These are phyloP conservation scores for Microctonus brassicae DNA, from an alignment of 2,888 invertebrate genomes.

Conservation along the genomic window DNA sequence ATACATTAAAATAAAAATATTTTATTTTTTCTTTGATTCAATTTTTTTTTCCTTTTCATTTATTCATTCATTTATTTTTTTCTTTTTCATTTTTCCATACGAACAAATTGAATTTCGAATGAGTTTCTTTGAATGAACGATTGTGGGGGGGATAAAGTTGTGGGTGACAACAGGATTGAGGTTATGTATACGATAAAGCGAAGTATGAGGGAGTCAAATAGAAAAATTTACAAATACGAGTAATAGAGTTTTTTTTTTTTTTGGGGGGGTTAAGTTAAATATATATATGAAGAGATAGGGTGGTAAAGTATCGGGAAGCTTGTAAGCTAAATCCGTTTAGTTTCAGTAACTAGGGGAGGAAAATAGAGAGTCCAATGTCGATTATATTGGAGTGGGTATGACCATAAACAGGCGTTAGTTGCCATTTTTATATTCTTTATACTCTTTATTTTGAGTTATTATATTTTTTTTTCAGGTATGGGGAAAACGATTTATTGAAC, in stretches of 20 bases:
- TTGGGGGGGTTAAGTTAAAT: neutral
- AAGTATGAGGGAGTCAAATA: neutral
- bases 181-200: neutral
- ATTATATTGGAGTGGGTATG: constrained; percentile 6
- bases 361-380: constrained; percentile 1
- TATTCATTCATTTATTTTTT: neutral
- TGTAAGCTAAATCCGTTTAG: constrained; percentile 17
- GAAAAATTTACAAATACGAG: constrained; percentile 5
- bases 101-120: constrained; percentile 21
- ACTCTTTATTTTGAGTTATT: neutral
- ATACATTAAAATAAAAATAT: neutral
- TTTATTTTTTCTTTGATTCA: neutral
- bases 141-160: neutral
- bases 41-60: constrained; percentile 9
- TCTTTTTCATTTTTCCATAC: neutral
- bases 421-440: neutral
- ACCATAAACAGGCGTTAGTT: constrained; percentile 25
- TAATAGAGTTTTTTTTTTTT: neutral
- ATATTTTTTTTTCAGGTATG: neutral
- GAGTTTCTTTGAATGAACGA: constrained; percentile 11
- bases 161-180: neutral
- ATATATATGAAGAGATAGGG: neutral
- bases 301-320: neutral
- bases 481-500: neutral
- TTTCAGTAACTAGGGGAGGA: neutral